Conservation (phyloP, 1,140 invertebrate genomes). For the Lysiphlebus fabarum region DNA sequence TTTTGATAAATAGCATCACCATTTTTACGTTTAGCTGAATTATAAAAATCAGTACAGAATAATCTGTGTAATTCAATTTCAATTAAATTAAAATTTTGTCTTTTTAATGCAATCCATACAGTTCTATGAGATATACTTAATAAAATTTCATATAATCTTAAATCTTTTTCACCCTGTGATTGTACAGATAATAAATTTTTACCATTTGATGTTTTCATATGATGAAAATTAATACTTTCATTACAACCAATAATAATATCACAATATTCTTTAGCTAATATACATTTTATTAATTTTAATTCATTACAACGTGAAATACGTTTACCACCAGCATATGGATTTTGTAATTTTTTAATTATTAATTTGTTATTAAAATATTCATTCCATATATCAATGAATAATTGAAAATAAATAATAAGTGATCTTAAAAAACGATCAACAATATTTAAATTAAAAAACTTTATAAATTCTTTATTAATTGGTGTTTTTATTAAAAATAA, state of each 20-base stretch:
- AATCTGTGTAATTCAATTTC: conserved; percentile 62
- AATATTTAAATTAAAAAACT: conserved; percentile 58
- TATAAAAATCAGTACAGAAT: conserved; percentile 61
- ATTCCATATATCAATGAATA: conserved; percentile 60
- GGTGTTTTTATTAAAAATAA: conserved; percentile 57
- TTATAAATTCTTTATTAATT: conserved; percentile 58
- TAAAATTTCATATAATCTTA: conserved; percentile 60
- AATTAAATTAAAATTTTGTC: conserved; percentile 59
- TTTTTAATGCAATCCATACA: conserved; percentile 62
- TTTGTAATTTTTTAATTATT: conserved; percentile 57
- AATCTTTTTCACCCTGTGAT: conserved; percentile 61
- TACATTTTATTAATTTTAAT: conserved; percentile 57
- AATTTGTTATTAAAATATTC: conserved; percentile 55
- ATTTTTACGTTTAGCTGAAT: conserved; percentile 39
- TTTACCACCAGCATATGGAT: conserved; percentile 57
- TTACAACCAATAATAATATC: conserved; percentile 57
- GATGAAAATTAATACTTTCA: conserved; percentile 57
- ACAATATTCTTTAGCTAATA: conserved; percentile 62
- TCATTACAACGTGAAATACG: conserved; percentile 58
- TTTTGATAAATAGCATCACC: conserved; percentile 23
- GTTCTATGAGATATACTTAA: conserved; percentile 59
- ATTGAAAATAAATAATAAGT: conserved; percentile 62
- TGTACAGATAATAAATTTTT: conserved; percentile 46
- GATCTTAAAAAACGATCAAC: conserved; percentile 63
- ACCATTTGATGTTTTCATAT: conserved; percentile 51